These are phyloP conservation scores for Heliocidaris erythrogramma DNA, from an alignment of 35 echinoderm and acorn worm species.

Conservation along the genomic window DNA sequence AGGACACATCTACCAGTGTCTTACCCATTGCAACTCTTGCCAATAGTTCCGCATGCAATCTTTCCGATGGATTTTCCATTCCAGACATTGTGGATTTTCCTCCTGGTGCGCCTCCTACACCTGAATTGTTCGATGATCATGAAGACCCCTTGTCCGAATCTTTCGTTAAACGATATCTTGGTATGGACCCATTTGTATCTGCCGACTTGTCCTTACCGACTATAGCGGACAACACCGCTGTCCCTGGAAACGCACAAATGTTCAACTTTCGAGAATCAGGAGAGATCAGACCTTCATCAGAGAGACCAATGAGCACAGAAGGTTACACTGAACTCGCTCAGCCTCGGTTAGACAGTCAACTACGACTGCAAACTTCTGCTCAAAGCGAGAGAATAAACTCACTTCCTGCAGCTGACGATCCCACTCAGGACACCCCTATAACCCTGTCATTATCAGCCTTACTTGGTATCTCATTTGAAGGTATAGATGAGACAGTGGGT, in stretches of 20 bases:
- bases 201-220: background rate
- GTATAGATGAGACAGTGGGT: background rate
- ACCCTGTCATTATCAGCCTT: background rate
- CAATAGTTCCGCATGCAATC: background rate
- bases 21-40: background rate
- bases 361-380: background rate
- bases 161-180: conserved; percentile 25
- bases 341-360: background rate
- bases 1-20: background rate
- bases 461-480: background rate
- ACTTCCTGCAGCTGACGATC: background rate
- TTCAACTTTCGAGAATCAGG: background rate
- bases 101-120: background rate
- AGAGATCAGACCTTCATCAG: background rate
- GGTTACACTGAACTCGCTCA: background rate
- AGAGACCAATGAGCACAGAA: background rate
- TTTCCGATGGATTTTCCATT: background rate
- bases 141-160: background rate
- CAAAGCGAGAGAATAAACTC: background rate
- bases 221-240: background rate
- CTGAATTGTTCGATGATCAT: conserved; percentile 15
- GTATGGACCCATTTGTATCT: background rate
- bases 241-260: background rate
- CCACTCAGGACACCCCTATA: background rate
- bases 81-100: background rate